A percentile compares a stretch with the other conserved stretches of the same genome.
Evolutionary conservation across 1,140 invertebrate genomes (phyloP).

Genomic region (Lucilia sericata): DNA sequence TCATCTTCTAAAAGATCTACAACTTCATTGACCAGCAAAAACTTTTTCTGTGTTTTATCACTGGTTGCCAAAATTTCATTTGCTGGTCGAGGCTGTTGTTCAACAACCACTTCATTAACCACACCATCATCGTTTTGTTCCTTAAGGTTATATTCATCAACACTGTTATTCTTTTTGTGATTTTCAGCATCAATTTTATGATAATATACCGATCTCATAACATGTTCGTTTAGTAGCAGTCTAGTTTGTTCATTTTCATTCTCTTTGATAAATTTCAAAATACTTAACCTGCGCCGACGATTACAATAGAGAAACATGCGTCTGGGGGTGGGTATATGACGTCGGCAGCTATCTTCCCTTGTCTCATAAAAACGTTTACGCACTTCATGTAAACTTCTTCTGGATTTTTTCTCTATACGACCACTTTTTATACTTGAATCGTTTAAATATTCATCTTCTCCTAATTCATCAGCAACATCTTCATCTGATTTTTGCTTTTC

Average conservation of each 20-base stretch:
- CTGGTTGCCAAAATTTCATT: not conserved
- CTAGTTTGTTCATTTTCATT: constrained; percentile 43
- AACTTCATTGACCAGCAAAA: constrained; percentile 49
- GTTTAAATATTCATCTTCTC: not conserved
- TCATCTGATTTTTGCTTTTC: not conserved
- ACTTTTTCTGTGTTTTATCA: not conserved
- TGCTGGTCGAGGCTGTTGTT: not conserved
- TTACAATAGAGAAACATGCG: constrained; percentile 55
- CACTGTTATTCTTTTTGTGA: constrained; percentile 38
- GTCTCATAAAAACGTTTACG: constrained; percentile 48
- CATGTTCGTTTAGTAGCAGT: constrained; percentile 48
- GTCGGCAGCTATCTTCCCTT: constrained; percentile 50
- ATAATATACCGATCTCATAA: constrained; percentile 48
- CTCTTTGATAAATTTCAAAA: constrained; percentile 36
- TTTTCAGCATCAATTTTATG: constrained; percentile 46
- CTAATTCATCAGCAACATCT: not conserved
- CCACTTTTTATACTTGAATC: not conserved
- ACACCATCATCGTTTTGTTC: too few relatives aligned
- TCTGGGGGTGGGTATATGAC: constrained; percentile 54
- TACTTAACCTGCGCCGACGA: constrained; percentile 45
- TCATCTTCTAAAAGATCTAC: constrained; percentile 51
- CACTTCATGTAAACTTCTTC: constrained; percentile 28
- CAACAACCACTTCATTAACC: too few relatives aligned
- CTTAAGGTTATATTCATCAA: not conserved
- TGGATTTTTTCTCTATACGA: not conserved